These are phyloP conservation scores for Acanthochromis polyacanthus DNA, from an alignment of 2,113 vertebrate genomes.

Conservation along the genomic window DNA sequence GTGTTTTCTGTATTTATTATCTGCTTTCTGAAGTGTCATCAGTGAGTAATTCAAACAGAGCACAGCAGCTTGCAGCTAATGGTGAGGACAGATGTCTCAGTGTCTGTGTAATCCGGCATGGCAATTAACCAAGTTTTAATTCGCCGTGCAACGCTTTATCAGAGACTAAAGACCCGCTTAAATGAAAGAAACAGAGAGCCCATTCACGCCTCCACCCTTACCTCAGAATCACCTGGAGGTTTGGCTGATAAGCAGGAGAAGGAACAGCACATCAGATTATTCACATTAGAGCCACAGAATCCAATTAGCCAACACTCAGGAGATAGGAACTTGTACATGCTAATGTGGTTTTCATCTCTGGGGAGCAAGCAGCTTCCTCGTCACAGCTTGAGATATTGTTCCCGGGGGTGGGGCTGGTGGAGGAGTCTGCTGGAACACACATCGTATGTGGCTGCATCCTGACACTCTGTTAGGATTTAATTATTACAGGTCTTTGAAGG, in stretches of 20 bases:
- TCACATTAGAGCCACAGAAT: constrained; percentile 52
- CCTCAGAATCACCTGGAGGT: constrained; percentile 46
- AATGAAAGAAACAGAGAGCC: constrained; percentile 4
- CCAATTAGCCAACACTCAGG: constrained; percentile 59
- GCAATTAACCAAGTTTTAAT: background rate
- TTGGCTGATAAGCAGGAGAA: constrained; percentile 36
- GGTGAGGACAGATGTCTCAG: background rate
- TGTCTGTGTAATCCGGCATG: no score
- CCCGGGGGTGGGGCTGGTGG: background rate
- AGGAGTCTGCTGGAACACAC: no score
- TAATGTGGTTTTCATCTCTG: constrained; percentile 45
- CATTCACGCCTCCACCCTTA: background rate
- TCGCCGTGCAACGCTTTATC: background rate
- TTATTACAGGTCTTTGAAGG: no score
- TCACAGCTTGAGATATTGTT: background rate
- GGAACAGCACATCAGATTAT: constrained; percentile 60
- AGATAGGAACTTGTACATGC: constrained; percentile 37
- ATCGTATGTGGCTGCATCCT: no score
- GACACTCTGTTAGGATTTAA: no score
- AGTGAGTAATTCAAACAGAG: background rate
- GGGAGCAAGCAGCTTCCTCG: constrained; percentile 8
- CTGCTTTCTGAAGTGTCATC: background rate
- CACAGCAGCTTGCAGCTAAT: background rate
- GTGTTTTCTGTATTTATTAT: no score
- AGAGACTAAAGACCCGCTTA: background rate